Evolutionary conservation across 37 sponge, comb jelly and placozoan genomes (phyloP), one percentile per base, ranked within the genome.

Genomic region (Agelas oroides): DNA sequence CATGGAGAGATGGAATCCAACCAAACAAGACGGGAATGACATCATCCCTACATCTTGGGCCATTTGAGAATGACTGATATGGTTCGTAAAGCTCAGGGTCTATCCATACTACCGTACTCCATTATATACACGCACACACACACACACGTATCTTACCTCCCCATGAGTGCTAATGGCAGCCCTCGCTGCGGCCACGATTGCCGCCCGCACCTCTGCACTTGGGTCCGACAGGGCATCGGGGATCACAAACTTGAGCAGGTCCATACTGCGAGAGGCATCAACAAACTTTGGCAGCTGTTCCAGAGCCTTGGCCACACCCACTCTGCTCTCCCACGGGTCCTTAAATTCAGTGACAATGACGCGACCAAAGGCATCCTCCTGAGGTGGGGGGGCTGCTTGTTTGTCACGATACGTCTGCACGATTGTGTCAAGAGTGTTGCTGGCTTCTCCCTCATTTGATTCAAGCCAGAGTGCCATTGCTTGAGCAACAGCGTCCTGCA

Each of bases 231-330:
- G 85, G 54, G 92, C 87, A 5, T 41, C 71, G 1, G 93, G 94
- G 3, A 97, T 77, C 15, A 95, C 86, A 37, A 93, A 92, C 74
- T 69, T 63, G 14, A 97, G 71, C 36, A 97, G 59, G 8, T 69
- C 52, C 53, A 87, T 56, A 0, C 76, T 57, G 3, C 24, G 33
- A 56, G 23, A 18, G 5, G 70, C 19, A 16, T 69, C 56, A 5
- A 67, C 58, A 54, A 32, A 24, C 25, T 56, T 80, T 11, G 89
- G 78, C 12, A 97, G 39, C 35, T 86, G 73, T 20, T 67, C 86
- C 75, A 98, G 24, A 13, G 90, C 92, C 39, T 80, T 84, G 18
- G 94, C 96, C 78, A 98, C 88, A 58, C 98, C 98, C 75, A 84
- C 77, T 31, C 96, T 69, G 28, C 79, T 75, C 59, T 89, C 91